Percentiles rank a stretch among this genome's conserved stretches.
Evolutionary conservation across 2,797 vertebrate species (phyloP).

Genomic region (Morus bassanus): DNA sequence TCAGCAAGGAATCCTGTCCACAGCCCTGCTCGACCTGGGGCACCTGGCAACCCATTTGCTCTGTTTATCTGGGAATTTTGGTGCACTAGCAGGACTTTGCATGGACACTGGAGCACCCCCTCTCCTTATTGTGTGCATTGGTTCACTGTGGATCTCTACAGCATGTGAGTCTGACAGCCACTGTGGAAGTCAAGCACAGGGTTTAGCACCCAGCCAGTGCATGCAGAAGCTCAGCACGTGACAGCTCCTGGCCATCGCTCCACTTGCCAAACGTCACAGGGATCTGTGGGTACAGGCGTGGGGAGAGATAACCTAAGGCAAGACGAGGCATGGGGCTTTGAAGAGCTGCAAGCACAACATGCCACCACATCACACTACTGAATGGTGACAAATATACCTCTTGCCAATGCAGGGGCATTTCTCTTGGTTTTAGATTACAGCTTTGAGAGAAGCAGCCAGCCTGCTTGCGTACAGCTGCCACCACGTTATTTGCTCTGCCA

Average conservation of each 20-base stretch:
- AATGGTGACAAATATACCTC: not conserved
- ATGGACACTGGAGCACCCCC: not conserved
- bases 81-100: not conserved
- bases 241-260: not conserved
- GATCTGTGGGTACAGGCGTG: not conserved
- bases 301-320: not conserved
- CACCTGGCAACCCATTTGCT: rapidly evolving
- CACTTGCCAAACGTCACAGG: not conserved
- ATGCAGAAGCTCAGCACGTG: not conserved
- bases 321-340: not conserved
- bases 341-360: not conserved
- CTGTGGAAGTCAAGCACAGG: not conserved
- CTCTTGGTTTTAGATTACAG: not conserved
- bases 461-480: not conserved
- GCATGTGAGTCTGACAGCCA: not conserved
- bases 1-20: not conserved
- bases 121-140: rapidly evolving
- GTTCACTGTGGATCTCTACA: not conserved
- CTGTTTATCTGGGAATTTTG: not conserved
- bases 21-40: rapidly evolving
- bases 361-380: rapidly evolving
- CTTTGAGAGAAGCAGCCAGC: not conserved
- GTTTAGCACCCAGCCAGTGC: not conserved
- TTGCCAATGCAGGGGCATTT: not conserved
- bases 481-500: not conserved